phyloP scores from a whole-genome alignment of 1,140 invertebrate species.

The Cherax destructor region DNA sequence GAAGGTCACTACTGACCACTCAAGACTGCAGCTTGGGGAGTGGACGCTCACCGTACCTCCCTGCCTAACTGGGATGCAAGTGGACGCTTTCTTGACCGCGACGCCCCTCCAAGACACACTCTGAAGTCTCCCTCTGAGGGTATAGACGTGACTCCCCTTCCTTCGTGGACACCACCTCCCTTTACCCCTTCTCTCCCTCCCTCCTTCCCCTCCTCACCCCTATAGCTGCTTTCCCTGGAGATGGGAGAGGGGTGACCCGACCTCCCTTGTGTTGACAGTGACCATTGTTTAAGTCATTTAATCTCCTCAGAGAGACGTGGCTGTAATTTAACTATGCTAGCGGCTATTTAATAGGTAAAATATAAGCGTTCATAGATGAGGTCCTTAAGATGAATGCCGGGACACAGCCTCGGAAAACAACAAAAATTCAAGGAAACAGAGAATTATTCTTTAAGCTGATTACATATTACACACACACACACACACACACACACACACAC shows the following conservation, averaged over 20 bases:
- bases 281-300: slow-evolving; percentile 15
- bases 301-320: too few species aligned
- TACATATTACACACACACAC: too few species aligned
- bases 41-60: slow-evolving; percentile 18
- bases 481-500: too few species aligned
- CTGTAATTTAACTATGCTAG: too few species aligned
- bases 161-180: not conserved
- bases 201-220: not conserved
- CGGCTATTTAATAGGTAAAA: too few species aligned
- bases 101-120: too few species aligned
- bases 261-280: slow-evolving; percentile 34
- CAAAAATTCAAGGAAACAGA: too few species aligned
- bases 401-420: too few species aligned
- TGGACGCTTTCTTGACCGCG: slow-evolving; percentile 24
- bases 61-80: not conserved
- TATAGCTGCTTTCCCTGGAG: not conserved
- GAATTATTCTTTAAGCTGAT: too few species aligned
- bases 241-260: not conserved
- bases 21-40: not conserved
- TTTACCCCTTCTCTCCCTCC: not conserved
- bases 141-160: not conserved
- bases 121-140: not conserved
- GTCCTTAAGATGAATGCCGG: too few species aligned
- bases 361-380: too few species aligned
- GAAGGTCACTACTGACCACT: not conserved